Conservation (phyloP, 2,888 invertebrate species). For the Rutpela maculata region DNA sequence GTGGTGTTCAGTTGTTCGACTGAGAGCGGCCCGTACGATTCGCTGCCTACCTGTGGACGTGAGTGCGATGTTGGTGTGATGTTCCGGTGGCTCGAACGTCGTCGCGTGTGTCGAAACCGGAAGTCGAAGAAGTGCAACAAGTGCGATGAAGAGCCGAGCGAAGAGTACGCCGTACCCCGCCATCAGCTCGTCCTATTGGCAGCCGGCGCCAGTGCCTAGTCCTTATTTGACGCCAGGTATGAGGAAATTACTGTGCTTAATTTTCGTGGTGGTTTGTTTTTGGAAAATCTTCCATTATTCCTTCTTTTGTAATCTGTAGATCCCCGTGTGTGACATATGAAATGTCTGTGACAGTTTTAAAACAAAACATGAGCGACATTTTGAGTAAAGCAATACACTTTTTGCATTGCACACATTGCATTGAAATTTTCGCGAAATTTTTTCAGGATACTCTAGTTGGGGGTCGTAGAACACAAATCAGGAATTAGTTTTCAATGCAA, state of each 20-base stretch:
- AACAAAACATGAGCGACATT: no score
- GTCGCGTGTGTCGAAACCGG: constrained; percentile 46
- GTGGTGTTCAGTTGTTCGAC: constrained; percentile 67
- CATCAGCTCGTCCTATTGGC: constrained; percentile 90
- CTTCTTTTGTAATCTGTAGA: no score
- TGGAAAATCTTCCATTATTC: no score
- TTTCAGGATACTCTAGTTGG: no score
- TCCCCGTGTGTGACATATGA: no score
- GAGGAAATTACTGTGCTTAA: background rate
- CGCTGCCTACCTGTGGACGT: constrained; percentile 56
- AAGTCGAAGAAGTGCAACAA: constrained; percentile 35
- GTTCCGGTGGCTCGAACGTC: constrained; percentile 42
- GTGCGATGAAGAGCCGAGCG: constrained; percentile 71
- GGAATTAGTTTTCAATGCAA: no score
- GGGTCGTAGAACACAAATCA: no score
- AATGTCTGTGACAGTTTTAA: no score
- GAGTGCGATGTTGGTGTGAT: constrained; percentile 46
- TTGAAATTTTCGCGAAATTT: no score
- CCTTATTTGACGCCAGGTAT: constrained; percentile 91
- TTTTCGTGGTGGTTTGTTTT: no score
- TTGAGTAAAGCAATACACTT: no score
- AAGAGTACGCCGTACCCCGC: constrained; percentile 79
- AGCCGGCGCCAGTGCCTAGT: constrained; percentile 86
- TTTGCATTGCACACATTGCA: no score
- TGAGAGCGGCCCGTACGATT: constrained; percentile 63